phyloP scores from a whole-genome alignment of 2,113 vertebrate genomes.

The Caranx melampygus region DNA sequence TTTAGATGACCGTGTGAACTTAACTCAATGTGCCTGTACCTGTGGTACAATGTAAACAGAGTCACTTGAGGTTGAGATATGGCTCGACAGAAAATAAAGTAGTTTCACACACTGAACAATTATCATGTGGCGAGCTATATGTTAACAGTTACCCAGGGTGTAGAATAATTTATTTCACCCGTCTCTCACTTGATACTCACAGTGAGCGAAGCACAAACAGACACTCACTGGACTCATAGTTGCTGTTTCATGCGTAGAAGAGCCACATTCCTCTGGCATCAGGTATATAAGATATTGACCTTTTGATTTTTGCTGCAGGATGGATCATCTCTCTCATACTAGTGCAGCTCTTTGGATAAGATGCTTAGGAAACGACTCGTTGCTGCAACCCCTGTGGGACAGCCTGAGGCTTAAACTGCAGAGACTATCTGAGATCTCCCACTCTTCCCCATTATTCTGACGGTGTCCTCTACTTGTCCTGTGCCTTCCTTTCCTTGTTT shows the following conservation, averaged over 20 bases:
- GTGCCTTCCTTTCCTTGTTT: slow-evolving; percentile 77
- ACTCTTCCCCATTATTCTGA: slow-evolving; percentile 79
- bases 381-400: slow-evolving; percentile 83
- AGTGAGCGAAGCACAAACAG: slow-evolving; percentile 27
- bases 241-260: slow-evolving; percentile 2
- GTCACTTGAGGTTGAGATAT: background rate
- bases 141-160: slow-evolving; percentile 12
- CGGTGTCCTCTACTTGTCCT: slow-evolving; percentile 81
- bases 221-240: slow-evolving; percentile 12
- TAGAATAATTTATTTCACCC: slow-evolving; percentile 67
- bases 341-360: slow-evolving; percentile 42
- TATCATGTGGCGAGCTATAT: background rate
- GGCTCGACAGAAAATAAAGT: background rate
- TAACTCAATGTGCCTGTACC: background rate
- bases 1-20: background rate
- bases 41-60: background rate
- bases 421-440: slow-evolving; percentile 79
- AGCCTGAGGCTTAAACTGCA: slow-evolving; percentile 73
- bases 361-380: slow-evolving; percentile 47
- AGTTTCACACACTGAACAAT: background rate
- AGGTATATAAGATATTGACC: background rate
- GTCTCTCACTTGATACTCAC: slow-evolving; percentile 50
- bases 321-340: slow-evolving; percentile 49
- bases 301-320: slow-evolving; percentile 25
- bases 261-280: background rate